Base-by-base conservation (phyloP, 2,113 vertebrate species). In the Parotia lawesii region DNA sequence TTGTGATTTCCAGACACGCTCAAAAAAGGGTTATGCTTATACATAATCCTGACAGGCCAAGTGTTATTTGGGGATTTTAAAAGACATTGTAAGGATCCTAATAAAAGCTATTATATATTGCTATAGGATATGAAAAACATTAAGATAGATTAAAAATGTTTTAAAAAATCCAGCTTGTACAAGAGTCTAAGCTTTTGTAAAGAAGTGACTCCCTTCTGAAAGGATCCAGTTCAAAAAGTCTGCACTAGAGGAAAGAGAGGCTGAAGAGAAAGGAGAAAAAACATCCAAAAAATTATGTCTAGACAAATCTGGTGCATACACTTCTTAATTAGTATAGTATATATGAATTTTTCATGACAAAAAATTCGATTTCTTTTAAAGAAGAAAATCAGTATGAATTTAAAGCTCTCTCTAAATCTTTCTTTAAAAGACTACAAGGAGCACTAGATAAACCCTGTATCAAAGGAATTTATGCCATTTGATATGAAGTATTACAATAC, bases 1-100 rank as follows among this genome's bases (percentile, higher is more conserved):
- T 56, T 85, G 42, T 47, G 77, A 85, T 93, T 89, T 72, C 73
- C 87, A 93, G 80, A 81, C 84, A 78, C 2, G 38, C 50, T 77
- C 71, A 28, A 42, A 85, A 76, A 73, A 60, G 60, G 25, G 51
- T 82, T 96, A 85, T 2, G 14, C 54, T 72, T 75, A 47, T 51
- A 76, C 51, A 92, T 91, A 94, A 96, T 73, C 85, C 93, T 74
- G 75, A 93, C 78, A 64, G 37, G 85, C 45, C 87, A 89, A 70
- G 76, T 47, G 58, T 90, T 90, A 81, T 58, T 85, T 38, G 45
- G 58, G 82, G 77, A 91, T 79, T 91, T 91, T 54, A 94, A 95
- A 85, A 94, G 66, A 74, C 58, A 74, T 62, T 70, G 38, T 57
- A 75, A 75, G 81, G 23, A 80, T 83, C 51, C 88, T 89, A 89